Evolutionary conservation across 2,113 vertebrate genomes (phyloP), one percentile per base, ranked within the genome.

Genomic region (Aegotheles bennettii): DNA sequence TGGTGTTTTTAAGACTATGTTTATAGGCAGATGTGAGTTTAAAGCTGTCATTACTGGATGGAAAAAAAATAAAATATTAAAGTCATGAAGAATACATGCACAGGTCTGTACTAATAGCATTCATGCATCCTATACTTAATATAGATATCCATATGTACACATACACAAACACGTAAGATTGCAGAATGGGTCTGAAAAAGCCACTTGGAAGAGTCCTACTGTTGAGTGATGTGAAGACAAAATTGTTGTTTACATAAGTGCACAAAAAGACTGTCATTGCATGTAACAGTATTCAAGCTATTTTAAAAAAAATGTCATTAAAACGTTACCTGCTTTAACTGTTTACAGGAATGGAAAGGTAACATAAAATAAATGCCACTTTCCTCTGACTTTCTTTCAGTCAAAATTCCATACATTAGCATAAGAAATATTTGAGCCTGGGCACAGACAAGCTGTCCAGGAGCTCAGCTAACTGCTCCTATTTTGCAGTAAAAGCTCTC

Each of bases 351-450:
- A 40, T 4, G 17, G 26, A 70, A 16, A 35, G 3, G 15, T 12
- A 25, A 51, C 12, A 29, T 24, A 23, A 59, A 77, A 38, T 35
- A 54, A 47, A 16, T 7, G 29, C 20, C 4, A 2, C 9, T 15
- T 50, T 74, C 31, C 13, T 50, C 26, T 56, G 65, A 6, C 16
- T 81, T 42, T 18, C 36, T 40, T 75, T 71, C 47, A 57, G n/a
- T 16, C 24, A 18, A 7, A 42, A 61, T 24, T n/a, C 13, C 8
- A 1, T 1, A 3, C 2, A 18, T 40, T 26, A 31, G 9, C 1
- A 2, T 12, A 15, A 35, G 15, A 28, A 43, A 42, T 3, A 10
- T 4, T 45, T 23, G n/a, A 31, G 31, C 17, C 25, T 73, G 6
- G 36, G 29, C 35, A 43, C 6, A 56, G 53, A n/a, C 5, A 4